Base-by-base conservation (phyloP, 2,888 invertebrate species). In the Scaeva pyrastri region DNA sequence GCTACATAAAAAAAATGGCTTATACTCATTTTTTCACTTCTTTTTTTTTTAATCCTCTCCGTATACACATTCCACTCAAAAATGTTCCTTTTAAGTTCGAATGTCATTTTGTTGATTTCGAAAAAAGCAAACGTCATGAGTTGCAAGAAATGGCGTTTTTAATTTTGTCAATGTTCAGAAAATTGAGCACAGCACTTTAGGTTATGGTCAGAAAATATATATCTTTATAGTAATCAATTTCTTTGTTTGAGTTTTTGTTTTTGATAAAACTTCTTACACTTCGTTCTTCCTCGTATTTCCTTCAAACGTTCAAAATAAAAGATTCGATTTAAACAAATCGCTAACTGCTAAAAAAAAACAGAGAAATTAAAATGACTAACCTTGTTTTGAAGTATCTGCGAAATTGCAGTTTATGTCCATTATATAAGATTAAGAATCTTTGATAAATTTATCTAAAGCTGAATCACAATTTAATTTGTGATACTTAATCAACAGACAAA, bases 391-490 rank as follows among this genome's bases (percentile, higher is more conserved):
- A 66, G 31, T 58, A 50, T 64, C 36, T 56, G 39, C 52, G 36
- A 39, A 58, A 56, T 19, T 52, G n/a, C 26, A 16, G 19, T 58
- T 26, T 31, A 50, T 23, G 21, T 19, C 2, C n/a, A 45, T 21
- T 31, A 31, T 31, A 31, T 31, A 16, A 55, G 71, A 72, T 64
- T 71, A 72, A 71, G 23, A 71, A 52, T 23, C 7, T 55, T 21
- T 11, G 26, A 68, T 68, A 39, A 39, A 73, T 60, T 50, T 23
- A 43, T 71, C 60, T 62, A 60, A n/a, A 19, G 36, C n/a, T 71
- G 45, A 78, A 45, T 79, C 50, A 60, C n/a, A 26, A 31, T 26
- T 50, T 72, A 78, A 72, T 66, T 72, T 36, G 16, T 12, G n/a
- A 48, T n/a, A 31, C 31, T 48, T 26, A 56, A 66, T 39, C 23